Evolutionary conservation across 2,888 invertebrate species (phyloP).

Genomic region (Leptopilina drosophilae): DNA sequence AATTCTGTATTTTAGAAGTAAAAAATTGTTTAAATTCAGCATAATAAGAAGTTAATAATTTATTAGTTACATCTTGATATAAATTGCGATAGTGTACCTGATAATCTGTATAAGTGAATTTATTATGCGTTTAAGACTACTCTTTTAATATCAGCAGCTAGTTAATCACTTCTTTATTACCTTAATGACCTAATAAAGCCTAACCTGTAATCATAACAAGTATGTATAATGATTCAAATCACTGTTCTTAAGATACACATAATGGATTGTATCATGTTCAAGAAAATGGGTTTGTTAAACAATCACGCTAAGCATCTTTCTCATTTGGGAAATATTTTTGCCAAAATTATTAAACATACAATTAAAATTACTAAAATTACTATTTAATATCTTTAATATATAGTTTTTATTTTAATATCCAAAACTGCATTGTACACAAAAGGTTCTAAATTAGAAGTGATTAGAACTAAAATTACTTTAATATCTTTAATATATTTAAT

Average conservation of each 20-base stretch:
- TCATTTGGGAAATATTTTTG: neutral
- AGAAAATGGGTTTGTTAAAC: neutral
- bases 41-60: neutral
- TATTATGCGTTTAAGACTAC: slow-evolving; percentile 3
- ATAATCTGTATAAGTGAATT: neutral
- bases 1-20: neutral
- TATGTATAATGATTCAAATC: slow-evolving; percentile 20
- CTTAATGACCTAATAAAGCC: slow-evolving; percentile 16
- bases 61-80: neutral
- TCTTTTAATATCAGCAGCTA: neutral
- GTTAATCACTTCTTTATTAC: slow-evolving; percentile 15
- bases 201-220: slow-evolving; percentile 32
- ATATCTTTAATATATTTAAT: too few species aligned
- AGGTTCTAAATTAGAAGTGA: too few species aligned
- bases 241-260: neutral
- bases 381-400: too few species aligned
- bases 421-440: too few species aligned
- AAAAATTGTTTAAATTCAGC: neutral
- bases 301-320: neutral
- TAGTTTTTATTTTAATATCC: too few species aligned
- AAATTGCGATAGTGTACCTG: neutral
- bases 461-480: too few species aligned
- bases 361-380: too few species aligned
- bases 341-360: neutral
- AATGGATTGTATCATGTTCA: neutral